Evolutionary conservation across 23 tunicate genomes (phyloP), one percentile per base, ranked within the genome.

Genomic region (Ciona savignyi): DNA sequence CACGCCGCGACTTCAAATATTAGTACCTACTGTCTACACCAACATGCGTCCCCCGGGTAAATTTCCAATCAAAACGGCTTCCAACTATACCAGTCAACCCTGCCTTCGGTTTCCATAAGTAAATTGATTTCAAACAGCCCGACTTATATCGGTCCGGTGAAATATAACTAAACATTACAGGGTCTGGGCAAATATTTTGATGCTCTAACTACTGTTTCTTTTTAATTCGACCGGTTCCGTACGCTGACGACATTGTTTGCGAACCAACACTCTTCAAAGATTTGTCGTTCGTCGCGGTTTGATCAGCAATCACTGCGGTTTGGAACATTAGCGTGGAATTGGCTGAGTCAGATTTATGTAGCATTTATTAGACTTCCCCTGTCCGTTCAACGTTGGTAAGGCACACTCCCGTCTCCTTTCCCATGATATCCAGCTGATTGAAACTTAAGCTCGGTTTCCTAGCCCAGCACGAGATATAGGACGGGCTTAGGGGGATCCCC

Each of bases 211-310:
- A 6, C 56, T 15, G 56, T 15, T 42, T 9, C 56, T 15, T 42
- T 15, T 6, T 6, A 42, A 42, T 6, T 42, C 9, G 56, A 42
- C 56, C 56, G 11, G 15, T 42, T 6, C 15, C 56, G 56, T 6
- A 42, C n/a, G n/a, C n/a, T 42, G 56, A 42, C 56, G 56, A 42
- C 56, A 42, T 42, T 42, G 56, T 42, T 42, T 42, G 56, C 56
- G 11, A n/a, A n/a, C 56, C 11, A 6, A 15, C 11, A 6, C 56
- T 42, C 11, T 42, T 42, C 56, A 42, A 42, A 42, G 56, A 42
- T 15, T 9, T 42, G 9, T 42, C 15, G 15, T 42, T 42, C 15
- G 15, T 15, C 9, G 15, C 11, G 15, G 15, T 42, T 6, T 42
- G 15, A 42, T 42, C 9, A 42, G 15, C 56, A 42, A 42, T 6